phyloP scores from a whole-genome alignment of 2,888 invertebrate species.

The Lucinisca nassula region DNA sequence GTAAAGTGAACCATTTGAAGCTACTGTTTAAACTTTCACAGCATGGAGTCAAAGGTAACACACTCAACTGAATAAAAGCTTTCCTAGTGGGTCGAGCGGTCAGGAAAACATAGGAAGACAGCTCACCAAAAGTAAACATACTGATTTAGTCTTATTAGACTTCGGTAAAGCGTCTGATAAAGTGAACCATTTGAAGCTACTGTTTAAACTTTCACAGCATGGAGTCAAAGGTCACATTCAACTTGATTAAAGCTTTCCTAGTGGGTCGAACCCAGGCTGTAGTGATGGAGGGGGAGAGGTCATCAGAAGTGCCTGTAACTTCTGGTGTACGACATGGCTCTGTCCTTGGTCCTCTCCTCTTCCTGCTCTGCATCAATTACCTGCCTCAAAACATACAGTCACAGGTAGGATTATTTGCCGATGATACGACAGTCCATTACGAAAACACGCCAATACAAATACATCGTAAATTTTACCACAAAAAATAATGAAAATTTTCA shows the following conservation, averaged over 20 bases:
- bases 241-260: not conserved
- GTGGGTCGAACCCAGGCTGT: not conserved
- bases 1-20: constrained; percentile 39
- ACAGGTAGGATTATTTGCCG: too few relatives aligned
- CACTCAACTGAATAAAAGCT: constrained; percentile 20
- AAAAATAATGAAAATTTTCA: too few relatives aligned
- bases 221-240: not conserved
- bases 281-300: not conserved
- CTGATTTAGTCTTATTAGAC: not conserved
- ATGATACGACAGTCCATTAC: too few relatives aligned
- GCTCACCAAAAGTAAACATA: not conserved
- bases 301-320: not conserved
- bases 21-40: constrained; percentile 20
- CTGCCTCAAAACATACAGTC: too few relatives aligned
- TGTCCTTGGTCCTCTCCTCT: not conserved
- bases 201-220: not conserved
- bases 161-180: not conserved
- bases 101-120: too few relatives aligned
- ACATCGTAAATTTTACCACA: too few relatives aligned
- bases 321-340: not conserved
- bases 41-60: constrained; percentile 17
- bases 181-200: not conserved
- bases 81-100: constrained; percentile 28
- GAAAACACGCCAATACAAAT: too few relatives aligned
- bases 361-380: too few relatives aligned